Base-by-base conservation (phyloP, 2,888 invertebrate genomes). In the Pelosia muscerda region DNA sequence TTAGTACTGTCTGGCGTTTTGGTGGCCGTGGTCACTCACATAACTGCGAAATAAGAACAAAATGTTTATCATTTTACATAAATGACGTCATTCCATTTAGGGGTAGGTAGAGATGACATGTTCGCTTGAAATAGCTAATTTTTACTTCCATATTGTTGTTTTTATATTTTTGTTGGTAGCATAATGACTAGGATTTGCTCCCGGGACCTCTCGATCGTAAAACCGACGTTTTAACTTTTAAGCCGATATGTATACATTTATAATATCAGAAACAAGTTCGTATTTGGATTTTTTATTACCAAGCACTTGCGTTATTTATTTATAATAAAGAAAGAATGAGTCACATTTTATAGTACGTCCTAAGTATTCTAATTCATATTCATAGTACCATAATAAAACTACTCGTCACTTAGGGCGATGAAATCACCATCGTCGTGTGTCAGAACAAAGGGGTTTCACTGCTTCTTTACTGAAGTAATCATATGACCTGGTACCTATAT, bases 211-310 rank as follows among this genome's bases (percentile, higher is more conserved):
- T 19, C 19, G 10, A n/a, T 2, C 49, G 9, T 49, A 23, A 23
- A n/a, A 4, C 54, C 54, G 11, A 23, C 19, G 19, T 1, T 2
- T n/a, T n/a, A 49, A 49, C 49, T 2, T 19, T 9, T 49, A n/a
- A 8, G 19, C n/a, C n/a, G n/a, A n/a, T n/a, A n/a, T n/a, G n/a
- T n/a, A n/a, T 8, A 10, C 10, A 1, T 31, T 10, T 31, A 38
- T 38, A 15, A 38, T 38, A 38, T 38, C 38, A 15, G 42, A 19
- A 2, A 15, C 15, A 42, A 49, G n/a, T 49, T 55, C 63, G 59
- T 68, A 49, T 68, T 73, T 78, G 69, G 25, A 66, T 68, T 22
- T 68, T 70, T 76, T 69, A 67, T 65, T 69, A 76, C 66, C 63
- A 71, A 59, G 34, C 42, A 61, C 65, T 71, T 72, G 61, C 62